These are phyloP conservation scores for Cerastoderma edule DNA, from an alignment of 2,888 invertebrate genomes.

Conservation along the genomic window DNA sequence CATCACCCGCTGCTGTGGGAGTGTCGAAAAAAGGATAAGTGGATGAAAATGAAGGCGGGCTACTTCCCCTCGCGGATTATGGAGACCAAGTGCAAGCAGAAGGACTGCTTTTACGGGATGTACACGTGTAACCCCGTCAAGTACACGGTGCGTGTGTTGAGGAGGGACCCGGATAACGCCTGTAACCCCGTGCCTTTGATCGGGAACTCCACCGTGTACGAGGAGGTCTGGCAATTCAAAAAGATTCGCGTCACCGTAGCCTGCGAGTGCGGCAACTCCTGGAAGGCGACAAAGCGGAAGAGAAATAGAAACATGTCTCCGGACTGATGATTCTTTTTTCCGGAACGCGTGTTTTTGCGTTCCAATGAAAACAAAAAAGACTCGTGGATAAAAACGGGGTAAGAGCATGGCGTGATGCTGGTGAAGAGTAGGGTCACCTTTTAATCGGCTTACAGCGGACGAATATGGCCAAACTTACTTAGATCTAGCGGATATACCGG, in stretches of 20 bases:
- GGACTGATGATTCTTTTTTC: too few relatives aligned
- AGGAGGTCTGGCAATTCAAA: slow-evolving; percentile 75
- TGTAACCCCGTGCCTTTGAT: slow-evolving; percentile 78
- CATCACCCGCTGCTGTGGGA: slow-evolving; percentile 72
- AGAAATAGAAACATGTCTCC: slow-evolving; percentile 7
- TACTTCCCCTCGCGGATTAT: slow-evolving; percentile 75
- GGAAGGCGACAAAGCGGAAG: slow-evolving; percentile 39
- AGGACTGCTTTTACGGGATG: slow-evolving; percentile 77
- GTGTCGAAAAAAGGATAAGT: slow-evolving; percentile 70
- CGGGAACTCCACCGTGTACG: slow-evolving; percentile 71
- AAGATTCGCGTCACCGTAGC: slow-evolving; percentile 71
- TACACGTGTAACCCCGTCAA: slow-evolving; percentile 77
- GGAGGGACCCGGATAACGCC: slow-evolving; percentile 71
- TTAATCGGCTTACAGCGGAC: too few relatives aligned
- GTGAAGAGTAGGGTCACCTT: too few relatives aligned
- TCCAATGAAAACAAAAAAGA: too few relatives aligned
- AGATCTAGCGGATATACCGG: too few relatives aligned
- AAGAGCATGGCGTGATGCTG: too few relatives aligned
- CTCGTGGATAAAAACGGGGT: too few relatives aligned
- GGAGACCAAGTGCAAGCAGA: slow-evolving; percentile 72
- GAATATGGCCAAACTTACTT: too few relatives aligned
- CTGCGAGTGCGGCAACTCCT: slow-evolving; percentile 71
- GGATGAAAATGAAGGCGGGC: slow-evolving; percentile 69
- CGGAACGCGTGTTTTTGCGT: too few relatives aligned
- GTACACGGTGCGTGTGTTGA: slow-evolving; percentile 76